A percentile compares a stretch with the other conserved stretches of the same genome.
phyloP scores from a whole-genome alignment of 1,140 invertebrate species.

The Drosophila athabasca region DNA sequence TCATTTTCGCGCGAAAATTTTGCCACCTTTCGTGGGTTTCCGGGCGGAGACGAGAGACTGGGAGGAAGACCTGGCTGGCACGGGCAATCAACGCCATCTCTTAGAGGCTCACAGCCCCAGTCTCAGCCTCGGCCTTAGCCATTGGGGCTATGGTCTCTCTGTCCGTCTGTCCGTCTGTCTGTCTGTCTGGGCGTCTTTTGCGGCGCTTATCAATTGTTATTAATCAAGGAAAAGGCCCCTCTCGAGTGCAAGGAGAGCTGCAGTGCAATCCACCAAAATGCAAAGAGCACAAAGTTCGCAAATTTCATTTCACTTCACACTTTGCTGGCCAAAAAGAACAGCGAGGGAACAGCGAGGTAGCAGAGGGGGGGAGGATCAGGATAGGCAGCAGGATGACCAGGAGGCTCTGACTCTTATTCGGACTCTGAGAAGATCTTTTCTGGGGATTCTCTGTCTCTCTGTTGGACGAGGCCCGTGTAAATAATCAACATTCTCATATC shows the following conservation, averaged over 20 bases:
- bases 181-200: constrained; percentile 10
- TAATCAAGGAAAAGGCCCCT: constrained; percentile 69
- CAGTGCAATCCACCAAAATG: constrained; percentile 31
- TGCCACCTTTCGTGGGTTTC: constrained; percentile 67
- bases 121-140: no score
- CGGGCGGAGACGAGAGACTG: constrained; percentile 14
- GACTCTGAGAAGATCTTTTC: constrained; percentile 22
- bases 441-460: neutral
- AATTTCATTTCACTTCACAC: constrained; percentile 81
- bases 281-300: constrained; percentile 65
- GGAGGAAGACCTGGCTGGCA: constrained; percentile 13
- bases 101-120: constrained; percentile 21
- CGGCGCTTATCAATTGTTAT: constrained; percentile 76
- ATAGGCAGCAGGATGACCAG: no score
- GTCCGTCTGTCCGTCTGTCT: neutral
- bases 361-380: neutral
- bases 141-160: constrained; percentile 24
- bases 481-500: constrained; percentile 82
- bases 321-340: constrained; percentile 30
- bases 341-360: no score
- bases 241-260: neutral
- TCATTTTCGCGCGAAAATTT: constrained; percentile 81
- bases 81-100: constrained; percentile 76
- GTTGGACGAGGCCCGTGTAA: constrained; percentile 59
- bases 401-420: constrained; percentile 1